A percentile compares a stretch with the other conserved stretches of the same genome.
Conservation (phyloP, 2,113 vertebrate genomes). For the Serilophus lunatus region DNA sequence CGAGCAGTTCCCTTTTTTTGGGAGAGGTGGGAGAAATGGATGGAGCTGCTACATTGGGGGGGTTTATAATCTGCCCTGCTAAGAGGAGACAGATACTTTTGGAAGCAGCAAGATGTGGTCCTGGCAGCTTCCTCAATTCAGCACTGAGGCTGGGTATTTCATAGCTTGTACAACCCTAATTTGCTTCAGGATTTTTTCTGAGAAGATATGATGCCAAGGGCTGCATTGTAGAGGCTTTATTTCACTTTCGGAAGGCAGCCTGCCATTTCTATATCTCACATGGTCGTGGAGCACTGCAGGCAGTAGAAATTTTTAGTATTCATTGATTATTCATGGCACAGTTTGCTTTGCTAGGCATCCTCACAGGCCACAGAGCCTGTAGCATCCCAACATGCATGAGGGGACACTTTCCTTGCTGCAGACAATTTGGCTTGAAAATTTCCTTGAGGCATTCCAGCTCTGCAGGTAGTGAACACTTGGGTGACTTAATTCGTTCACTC, state of each 20-base stretch:
- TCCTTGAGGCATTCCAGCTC: neutral
- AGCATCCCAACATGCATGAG: neutral
- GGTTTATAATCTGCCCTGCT: neutral
- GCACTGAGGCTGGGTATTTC: neutral
- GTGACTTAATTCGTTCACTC: neutral
- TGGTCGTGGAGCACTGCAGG: neutral
- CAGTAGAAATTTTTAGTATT: slow-evolving; percentile 43
- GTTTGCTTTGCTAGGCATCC: slow-evolving; percentile 32
- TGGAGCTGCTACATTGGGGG: neutral
- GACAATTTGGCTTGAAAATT: neutral
- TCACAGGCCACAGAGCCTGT: neutral
- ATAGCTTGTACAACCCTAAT: neutral
- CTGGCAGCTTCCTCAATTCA: neutral
- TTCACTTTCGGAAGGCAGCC: slow-evolving; percentile 18
- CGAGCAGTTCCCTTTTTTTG: neutral
- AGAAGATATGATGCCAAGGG: neutral
- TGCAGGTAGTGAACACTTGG: neutral
- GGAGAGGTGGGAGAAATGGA: neutral
- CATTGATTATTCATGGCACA: slow-evolving; percentile 32
- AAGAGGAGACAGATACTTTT: neutral
- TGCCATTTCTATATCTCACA: slow-evolving; percentile 32
- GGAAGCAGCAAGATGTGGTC: neutral
- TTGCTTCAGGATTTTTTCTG: slow-evolving; percentile 11
- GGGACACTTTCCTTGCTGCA: neutral
- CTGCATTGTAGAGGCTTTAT: neutral